Conservation (phyloP, 2,888 invertebrate species). For the Chaetoderma sp. region DNA sequence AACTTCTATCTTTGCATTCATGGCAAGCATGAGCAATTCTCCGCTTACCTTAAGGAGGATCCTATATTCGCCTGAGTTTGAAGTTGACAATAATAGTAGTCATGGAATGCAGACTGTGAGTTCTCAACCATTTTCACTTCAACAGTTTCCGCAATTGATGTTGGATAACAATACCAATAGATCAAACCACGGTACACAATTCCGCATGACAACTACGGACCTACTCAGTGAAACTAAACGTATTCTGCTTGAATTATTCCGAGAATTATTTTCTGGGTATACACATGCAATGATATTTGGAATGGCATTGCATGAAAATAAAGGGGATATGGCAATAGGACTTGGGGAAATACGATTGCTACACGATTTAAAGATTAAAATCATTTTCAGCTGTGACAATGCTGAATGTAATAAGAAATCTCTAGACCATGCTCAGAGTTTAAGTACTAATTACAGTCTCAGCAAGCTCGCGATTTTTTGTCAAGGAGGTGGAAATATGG, state of each 20-base stretch:
- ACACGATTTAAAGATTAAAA: constrained; percentile 12
- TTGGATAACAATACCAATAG: too few species aligned
- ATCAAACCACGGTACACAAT: too few species aligned
- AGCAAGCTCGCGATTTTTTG: constrained; percentile 33
- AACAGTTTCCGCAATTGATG: too few species aligned
- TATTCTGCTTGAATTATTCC: constrained; percentile 28
- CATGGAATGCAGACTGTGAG: too few species aligned
- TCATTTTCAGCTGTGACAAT: constrained; percentile 11
- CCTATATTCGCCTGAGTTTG: too few species aligned
- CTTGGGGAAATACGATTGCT: constrained; percentile 33
- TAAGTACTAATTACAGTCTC: background rate
- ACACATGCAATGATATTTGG: constrained; percentile 37
- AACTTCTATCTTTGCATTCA: too few species aligned
- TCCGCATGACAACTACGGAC: constrained; percentile 13
- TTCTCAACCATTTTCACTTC: too few species aligned
- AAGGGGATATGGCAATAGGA: constrained; percentile 39
- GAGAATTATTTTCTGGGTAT: constrained; percentile 15
- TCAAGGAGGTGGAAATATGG: constrained; percentile 41
- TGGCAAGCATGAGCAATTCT: too few species aligned
- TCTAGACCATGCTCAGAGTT: background rate
- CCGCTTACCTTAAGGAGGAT: too few species aligned
- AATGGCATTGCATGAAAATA: constrained; percentile 34
- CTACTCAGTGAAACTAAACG: constrained; percentile 32
- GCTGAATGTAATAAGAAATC: background rate
- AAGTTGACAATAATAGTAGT: too few species aligned